Evolutionary conservation across 2,888 invertebrate genomes (phyloP), one percentile per base, ranked within the genome.

Genomic region (Axea sp.): DNA sequence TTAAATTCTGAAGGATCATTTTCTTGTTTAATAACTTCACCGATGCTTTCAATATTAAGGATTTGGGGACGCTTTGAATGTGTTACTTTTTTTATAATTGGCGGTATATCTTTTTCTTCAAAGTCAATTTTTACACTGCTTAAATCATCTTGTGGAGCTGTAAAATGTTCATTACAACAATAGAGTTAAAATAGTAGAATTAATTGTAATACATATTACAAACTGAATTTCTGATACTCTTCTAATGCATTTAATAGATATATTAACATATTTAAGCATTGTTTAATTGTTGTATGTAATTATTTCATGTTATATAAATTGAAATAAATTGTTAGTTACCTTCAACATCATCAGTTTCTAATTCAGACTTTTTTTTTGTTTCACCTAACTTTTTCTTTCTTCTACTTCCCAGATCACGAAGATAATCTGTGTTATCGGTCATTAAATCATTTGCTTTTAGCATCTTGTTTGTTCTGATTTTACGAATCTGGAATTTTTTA

Each of bases 371-470:
- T 71, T 88, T 88, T 39, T 90, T 89, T 76, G 90, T 89, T 7
- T 90, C 80, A 1, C 24, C 7, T 22, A 24, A 90, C 85, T 47
- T 89, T 86, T 80, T 90, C 88, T 72, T 89, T 83, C 86, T 86
- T 55, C 89, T 88, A 47, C 88, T 84, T 41, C 87, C 88, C 4
- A 86, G 78, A 79, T 86, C 88, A 39, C 81, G 80, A 30, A 87
- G 80, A 80, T 86, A 87, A 81, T 87, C 86, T 30, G 79, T 83
- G 43, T 75, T 80, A 43, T 82, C 81, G 1, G 90, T 88, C 41
- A 92, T 84, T 17, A 95, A 88, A 82, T 95, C 95, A 76, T 94
- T 94, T 0, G 93, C 94, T 78, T 92, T 94, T 2, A 95, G 84
- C 67, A 89, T 84, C 80, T 90, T 90, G 81, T 91, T 92, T 31